A percentile compares a stretch with the other conserved stretches of the same genome.
These are phyloP conservation scores for Chaetops frenatus DNA, from an alignment of 2,113 vertebrate species.

Conservation along the genomic window DNA sequence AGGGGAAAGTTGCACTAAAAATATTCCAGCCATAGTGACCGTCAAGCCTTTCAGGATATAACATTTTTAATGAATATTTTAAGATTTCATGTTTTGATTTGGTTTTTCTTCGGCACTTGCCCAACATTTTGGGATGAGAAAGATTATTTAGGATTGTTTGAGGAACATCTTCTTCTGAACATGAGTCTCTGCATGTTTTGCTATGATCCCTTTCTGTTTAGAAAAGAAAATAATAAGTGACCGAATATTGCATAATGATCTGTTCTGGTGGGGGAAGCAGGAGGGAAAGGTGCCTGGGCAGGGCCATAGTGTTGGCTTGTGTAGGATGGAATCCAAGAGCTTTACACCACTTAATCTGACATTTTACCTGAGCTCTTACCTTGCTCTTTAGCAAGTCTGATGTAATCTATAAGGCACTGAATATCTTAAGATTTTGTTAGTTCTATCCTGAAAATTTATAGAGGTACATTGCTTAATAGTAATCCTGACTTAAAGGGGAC, in stretches of 20 bases:
- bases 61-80: conserved; percentile 10
- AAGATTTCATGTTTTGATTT: background rate
- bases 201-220: background rate
- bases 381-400: background rate
- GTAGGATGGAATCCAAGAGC: background rate
- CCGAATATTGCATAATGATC: background rate
- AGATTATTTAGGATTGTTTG: background rate
- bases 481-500: background rate
- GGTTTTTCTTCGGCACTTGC: background rate
- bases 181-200: background rate
- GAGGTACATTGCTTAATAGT: background rate
- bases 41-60: background rate
- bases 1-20: background rate
- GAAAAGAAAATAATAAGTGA: background rate
- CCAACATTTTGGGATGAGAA: background rate
- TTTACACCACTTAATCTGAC: background rate
- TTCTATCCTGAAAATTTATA: background rate
- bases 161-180: background rate
- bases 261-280: background rate
- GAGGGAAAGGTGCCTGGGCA: background rate
- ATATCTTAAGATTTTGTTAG: background rate
- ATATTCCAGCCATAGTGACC: background rate
- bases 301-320: background rate
- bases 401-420: background rate
- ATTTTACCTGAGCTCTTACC: background rate